A percentile compares a stretch with the other conserved stretches of the same genome.
phyloP scores from a whole-genome alignment of 2,113 vertebrate genomes.

The Sarotherodon lohbergeri region DNA sequence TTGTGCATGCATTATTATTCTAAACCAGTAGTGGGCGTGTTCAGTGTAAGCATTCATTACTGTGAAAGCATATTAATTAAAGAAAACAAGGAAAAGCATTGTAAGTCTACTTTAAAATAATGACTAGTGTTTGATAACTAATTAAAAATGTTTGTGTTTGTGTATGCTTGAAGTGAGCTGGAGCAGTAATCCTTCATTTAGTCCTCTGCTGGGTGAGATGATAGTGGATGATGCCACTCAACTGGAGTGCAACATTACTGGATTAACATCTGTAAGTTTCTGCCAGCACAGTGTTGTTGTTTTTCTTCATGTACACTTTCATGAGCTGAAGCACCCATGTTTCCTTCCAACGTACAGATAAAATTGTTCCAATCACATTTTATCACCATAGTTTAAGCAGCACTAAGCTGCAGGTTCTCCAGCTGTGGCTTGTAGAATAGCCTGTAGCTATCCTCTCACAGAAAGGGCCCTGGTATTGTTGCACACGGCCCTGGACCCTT shows the following conservation, averaged over 20 bases:
- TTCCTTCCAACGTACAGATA: background rate
- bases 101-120: background rate
- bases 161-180: slow-evolving; percentile 78
- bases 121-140: background rate
- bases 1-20: background rate
- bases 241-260: slow-evolving; percentile 78
- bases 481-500: background rate
- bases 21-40: background rate
- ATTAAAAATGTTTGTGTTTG: background rate
- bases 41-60: background rate
- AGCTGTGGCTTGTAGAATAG: slow-evolving; percentile 18
- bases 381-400: slow-evolving; percentile 15
- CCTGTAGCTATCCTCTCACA: background rate
- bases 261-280: slow-evolving; percentile 78
- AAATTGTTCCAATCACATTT: background rate
- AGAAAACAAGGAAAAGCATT: background rate
- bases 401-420: slow-evolving; percentile 27
- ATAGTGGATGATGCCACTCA: slow-evolving; percentile 77
- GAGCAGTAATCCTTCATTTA: slow-evolving; percentile 78
- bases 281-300: background rate
- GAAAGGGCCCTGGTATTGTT: slow-evolving; percentile 15
- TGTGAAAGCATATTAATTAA: background rate
- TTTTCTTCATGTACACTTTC: background rate
- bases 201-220: slow-evolving; percentile 73
- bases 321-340: background rate